A percentile compares a stretch with the other conserved stretches of the same genome.
Evolutionary conservation across 2,113 vertebrate genomes (phyloP).

Genomic region (Phrynosoma blainvillii): DNA sequence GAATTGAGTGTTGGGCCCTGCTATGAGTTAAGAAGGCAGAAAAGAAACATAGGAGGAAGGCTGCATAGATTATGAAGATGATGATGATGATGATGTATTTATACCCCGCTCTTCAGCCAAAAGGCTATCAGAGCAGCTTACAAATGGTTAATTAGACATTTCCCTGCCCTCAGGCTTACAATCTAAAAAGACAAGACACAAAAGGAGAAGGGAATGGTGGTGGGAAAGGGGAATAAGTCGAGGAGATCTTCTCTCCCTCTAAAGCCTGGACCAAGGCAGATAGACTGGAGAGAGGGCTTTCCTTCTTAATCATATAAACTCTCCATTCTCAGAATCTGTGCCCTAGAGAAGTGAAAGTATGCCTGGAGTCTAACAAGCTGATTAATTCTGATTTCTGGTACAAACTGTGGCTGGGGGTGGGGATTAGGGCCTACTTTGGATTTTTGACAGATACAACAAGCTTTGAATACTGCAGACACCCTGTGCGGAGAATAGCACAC

Average conservation of each 20-base stretch:
- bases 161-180: no score
- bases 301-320: not conserved
- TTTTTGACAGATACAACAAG: slow-evolving; percentile 14
- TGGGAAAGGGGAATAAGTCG: no score
- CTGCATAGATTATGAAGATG: not conserved
- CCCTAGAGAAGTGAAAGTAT: slow-evolving; percentile 5
- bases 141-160: no score
- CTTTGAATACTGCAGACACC: not conserved
- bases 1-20: not conserved
- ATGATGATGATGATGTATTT: no score
- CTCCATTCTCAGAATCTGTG: slow-evolving; percentile 10
- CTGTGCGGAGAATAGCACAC: slow-evolving; percentile 9
- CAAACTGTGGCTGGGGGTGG: not conserved
- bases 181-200: no score
- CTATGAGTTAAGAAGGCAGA: not conserved
- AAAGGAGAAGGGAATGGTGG: no score
- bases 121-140: no score
- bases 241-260: no score
- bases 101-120: no score
- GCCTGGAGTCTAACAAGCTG: slow-evolving; percentile 34
- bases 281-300: no score
- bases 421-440: not conserved
- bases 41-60: not conserved
- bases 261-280: no score
- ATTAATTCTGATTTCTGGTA: slow-evolving; percentile 35